Conservation (phyloP, 1,140 invertebrate genomes). For the Zaprionus africanus region DNA sequence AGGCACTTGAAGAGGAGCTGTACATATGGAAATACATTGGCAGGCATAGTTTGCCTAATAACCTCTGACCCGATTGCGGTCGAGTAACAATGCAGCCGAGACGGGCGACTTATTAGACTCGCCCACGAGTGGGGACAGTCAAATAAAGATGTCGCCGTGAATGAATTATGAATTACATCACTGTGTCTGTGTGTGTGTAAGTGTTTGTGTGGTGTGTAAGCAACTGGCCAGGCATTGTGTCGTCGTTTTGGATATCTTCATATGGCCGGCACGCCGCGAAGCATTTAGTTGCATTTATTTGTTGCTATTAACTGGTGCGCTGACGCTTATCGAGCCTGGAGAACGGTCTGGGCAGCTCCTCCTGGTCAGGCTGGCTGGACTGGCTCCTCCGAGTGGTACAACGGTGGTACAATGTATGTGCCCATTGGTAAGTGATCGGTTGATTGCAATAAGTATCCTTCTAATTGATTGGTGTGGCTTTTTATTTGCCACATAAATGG, state of each 20-base stretch:
- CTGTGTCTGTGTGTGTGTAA: slow-evolving; percentile 43
- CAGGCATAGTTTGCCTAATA: neutral
- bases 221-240: slow-evolving; percentile 78
- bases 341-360: slow-evolving; percentile 7
- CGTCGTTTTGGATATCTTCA: slow-evolving; percentile 83
- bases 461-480: too few species aligned
- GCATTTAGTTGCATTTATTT: slow-evolving; percentile 84
- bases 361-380: neutral
- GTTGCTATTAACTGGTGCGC: slow-evolving; percentile 84
- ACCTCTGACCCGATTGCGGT: neutral
- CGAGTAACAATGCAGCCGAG: neutral
- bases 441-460: too few species aligned
- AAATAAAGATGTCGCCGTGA: slow-evolving; percentile 78
- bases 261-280: slow-evolving; percentile 56
- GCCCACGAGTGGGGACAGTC: slow-evolving; percentile 36
- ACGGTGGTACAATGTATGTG: too few species aligned
- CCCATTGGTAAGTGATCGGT: too few species aligned
- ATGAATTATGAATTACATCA: slow-evolving; percentile 84
- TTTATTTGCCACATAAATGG: too few species aligned
- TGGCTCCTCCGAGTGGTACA: too few species aligned
- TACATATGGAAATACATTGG: neutral
- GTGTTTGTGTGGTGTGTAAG: slow-evolving; percentile 32
- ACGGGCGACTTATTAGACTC: slow-evolving; percentile 46
- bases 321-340: slow-evolving; percentile 74
- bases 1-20: neutral